Evolutionary conservation across 2,888 invertebrate genomes (phyloP).

Genomic region (Liposcelis brunnea): DNA sequence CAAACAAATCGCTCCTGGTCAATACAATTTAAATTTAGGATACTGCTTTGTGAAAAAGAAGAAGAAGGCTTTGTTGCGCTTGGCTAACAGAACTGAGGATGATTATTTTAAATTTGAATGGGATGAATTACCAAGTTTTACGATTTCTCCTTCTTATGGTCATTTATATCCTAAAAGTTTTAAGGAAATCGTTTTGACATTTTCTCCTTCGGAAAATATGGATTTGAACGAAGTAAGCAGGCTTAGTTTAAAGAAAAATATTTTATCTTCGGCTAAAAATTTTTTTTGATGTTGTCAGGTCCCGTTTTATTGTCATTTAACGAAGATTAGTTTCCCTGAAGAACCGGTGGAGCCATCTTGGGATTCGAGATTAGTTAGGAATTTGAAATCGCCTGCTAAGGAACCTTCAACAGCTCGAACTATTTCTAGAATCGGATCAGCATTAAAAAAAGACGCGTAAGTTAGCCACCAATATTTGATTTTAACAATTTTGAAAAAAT

Average conservation of each 20-base stretch:
- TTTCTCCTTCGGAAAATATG: conserved; percentile 28
- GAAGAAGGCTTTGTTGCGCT: conserved; percentile 25
- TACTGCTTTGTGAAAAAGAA: conserved; percentile 23
- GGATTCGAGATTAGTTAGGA: no score
- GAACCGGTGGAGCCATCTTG: no score
- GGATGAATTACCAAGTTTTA: conserved; percentile 22
- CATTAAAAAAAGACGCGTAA: no score
- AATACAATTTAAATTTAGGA: conserved; percentile 26
- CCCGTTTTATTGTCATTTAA: no score
- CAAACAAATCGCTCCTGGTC: conserved; percentile 10
- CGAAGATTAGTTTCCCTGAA: no score
- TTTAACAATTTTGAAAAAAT: no score
- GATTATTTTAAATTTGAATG: conserved; percentile 29
- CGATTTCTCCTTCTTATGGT: conserved; percentile 31
- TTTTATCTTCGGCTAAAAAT: conserved; percentile 11
- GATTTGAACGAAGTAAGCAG: conserved; percentile 21
- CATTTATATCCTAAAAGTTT: conserved; percentile 26
- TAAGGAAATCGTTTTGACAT: conserved; percentile 34
- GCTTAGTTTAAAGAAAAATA: background rate
- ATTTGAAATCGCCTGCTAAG: no score
- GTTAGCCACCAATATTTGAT: no score
- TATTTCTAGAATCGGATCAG: no score
- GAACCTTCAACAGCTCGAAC: no score
- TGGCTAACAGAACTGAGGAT: conserved; percentile 26
- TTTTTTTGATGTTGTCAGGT: no score